A percentile compares a stretch with the other conserved stretches of the same genome.
Evolutionary conservation across 2,113 vertebrate species (phyloP).

Genomic region (Rhodinocichla rosea): DNA sequence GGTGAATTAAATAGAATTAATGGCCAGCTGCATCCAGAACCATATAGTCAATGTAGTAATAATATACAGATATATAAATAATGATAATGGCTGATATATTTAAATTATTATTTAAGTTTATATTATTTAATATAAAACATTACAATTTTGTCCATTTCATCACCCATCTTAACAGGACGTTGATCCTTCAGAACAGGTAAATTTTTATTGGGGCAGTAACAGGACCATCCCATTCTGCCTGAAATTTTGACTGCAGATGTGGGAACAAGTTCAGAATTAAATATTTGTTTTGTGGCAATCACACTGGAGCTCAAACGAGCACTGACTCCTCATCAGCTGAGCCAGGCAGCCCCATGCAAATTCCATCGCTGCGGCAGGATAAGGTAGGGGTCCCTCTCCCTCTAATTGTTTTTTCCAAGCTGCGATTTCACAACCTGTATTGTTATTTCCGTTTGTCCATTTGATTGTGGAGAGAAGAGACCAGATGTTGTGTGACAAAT

Average conservation of each 20-base stretch:
- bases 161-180: rapidly evolving
- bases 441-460: slow-evolving; percentile 65
- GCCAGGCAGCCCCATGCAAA: neutral
- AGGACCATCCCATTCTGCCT: neutral
- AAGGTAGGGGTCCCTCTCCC: slow-evolving; percentile 28
- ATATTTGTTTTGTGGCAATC: neutral
- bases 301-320: neutral
- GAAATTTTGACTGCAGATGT: neutral
- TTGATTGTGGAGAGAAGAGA: slow-evolving; percentile 41
- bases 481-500: slow-evolving; percentile 67
- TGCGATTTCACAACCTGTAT: slow-evolving; percentile 40
- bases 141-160: neutral
- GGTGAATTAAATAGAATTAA: neutral
- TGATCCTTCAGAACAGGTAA: rapidly evolving
- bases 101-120: neutral
- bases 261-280: neutral
- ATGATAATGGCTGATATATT: neutral
- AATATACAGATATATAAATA: neutral
- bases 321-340: neutral
- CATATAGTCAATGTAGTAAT: rapidly evolving
- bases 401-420: slow-evolving; percentile 43
- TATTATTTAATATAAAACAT: neutral
- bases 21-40: neutral
- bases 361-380: slow-evolving; percentile 28
- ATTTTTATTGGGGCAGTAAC: neutral